A percentile compares a stretch with the other conserved stretches of the same genome.
These are phyloP conservation scores for Scleropages formosus DNA, from an alignment of 2,797 vertebrate genomes.

Conservation along the genomic window DNA sequence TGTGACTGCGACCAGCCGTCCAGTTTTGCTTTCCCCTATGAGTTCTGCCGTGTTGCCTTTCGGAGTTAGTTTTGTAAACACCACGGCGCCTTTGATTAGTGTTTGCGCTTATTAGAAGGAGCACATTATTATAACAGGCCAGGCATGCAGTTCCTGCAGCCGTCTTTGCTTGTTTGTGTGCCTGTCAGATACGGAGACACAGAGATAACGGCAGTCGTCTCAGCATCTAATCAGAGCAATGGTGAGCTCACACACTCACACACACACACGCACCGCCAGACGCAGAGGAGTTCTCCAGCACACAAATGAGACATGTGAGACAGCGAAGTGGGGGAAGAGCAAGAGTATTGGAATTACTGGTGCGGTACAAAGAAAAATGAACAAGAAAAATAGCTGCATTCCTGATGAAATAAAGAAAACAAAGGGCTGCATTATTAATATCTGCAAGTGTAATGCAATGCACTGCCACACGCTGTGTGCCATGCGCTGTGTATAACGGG, in stretches of 20 bases:
- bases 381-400: conserved; percentile 1
- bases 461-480: background rate
- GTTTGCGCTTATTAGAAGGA: conserved; percentile 31
- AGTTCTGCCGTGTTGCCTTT: conserved; percentile 9
- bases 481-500: background rate
- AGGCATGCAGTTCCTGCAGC: background rate
- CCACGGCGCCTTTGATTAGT: conserved; percentile 36
- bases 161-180: conserved; percentile 8
- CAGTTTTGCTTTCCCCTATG: background rate
- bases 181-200: conserved; percentile 15
- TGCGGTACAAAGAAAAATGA: conserved; percentile 6
- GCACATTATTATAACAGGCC: conserved; percentile 29
- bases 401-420: conserved; percentile 14
- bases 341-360: conserved; percentile 26
- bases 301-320: background rate
- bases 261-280: conserved; percentile 40
- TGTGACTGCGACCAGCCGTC: background rate
- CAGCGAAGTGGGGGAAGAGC: background rate
- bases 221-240: no score
- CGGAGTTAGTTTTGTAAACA: conserved; percentile 36
- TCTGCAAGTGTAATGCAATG: no score
- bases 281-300: conserved; percentile 28
- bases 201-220: no score
- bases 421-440: conserved; percentile 20
- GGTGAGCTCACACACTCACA: conserved; percentile 20